Percentiles rank a stretch among this genome's conserved stretches.
These are phyloP conservation scores for Parauchenoglanis ngamensis DNA, from an alignment of 2,797 vertebrate genomes.

Conservation along the genomic window DNA sequence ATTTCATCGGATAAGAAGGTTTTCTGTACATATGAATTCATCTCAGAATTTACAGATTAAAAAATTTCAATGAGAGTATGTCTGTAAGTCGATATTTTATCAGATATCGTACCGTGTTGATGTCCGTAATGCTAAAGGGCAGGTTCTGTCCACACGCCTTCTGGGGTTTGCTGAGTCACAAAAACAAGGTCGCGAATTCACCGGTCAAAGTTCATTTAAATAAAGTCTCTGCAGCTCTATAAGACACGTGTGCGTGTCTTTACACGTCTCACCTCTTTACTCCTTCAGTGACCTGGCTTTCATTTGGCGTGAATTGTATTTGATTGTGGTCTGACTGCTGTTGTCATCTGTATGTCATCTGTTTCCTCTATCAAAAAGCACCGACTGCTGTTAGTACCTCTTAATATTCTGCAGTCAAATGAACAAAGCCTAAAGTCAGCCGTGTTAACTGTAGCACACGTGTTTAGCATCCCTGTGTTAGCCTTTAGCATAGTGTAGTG, in stretches of 20 bases:
- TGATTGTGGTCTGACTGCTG: conserved; percentile 6
- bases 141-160: background rate
- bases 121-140: too few relatives aligned
- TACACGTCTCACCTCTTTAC: background rate
- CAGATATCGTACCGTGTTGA: too few relatives aligned
- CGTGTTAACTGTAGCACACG: background rate
- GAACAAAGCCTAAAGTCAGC: background rate
- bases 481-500: background rate
- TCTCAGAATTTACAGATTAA: too few relatives aligned
- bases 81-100: background rate
- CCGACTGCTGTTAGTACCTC: too few relatives aligned
- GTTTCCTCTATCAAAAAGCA: background rate
- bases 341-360: too few relatives aligned
- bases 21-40: background rate
- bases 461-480: background rate
- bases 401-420: too few relatives aligned
- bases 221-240: background rate
- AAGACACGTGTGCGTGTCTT: background rate
- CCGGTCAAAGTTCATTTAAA: background rate
- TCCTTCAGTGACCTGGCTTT: background rate
- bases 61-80: background rate
- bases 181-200: background rate
- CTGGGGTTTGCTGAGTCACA: background rate
- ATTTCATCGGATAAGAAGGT: background rate
- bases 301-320: conserved; percentile 35